Evolutionary conservation across 2,797 vertebrate genomes (phyloP).

Genomic region (Protosalanx chinensis): DNA sequence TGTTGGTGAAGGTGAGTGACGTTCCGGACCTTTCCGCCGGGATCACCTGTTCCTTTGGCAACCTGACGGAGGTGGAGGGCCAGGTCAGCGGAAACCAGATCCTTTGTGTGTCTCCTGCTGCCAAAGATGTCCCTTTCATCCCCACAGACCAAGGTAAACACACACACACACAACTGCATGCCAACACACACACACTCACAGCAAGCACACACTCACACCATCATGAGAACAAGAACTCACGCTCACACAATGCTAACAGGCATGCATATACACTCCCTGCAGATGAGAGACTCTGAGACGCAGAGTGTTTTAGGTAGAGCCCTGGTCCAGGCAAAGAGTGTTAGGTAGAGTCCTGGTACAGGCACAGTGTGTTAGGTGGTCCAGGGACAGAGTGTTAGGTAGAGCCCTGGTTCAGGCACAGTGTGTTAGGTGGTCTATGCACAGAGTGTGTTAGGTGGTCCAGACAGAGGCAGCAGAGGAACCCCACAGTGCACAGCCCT

Average conservation of each 20-base stretch:
- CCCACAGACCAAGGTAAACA: constrained; percentile 87
- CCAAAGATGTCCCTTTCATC: constrained; percentile 90
- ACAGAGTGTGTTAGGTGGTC: too few relatives aligned
- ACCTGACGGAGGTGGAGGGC: constrained; percentile 91
- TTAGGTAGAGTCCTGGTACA: too few relatives aligned
- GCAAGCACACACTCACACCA: neutral
- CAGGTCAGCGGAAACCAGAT: constrained; percentile 86
- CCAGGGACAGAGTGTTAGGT: too few relatives aligned
- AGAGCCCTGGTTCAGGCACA: too few relatives aligned
- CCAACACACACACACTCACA: neutral
- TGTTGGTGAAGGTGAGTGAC: constrained; percentile 87
- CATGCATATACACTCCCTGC: neutral
- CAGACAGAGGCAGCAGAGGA: too few relatives aligned
- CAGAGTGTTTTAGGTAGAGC: too few relatives aligned
- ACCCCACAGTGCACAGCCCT: too few relatives aligned
- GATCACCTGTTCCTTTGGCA: constrained; percentile 91
- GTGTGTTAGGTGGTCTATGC: too few relatives aligned
- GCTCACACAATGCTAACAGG: neutral
- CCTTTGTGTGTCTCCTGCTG: constrained; percentile 87
- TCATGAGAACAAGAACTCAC: neutral
- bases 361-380: too few relatives aligned
- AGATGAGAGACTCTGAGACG: too few relatives aligned
- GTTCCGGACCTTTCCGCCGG: constrained; percentile 89
- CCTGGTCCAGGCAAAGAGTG: too few relatives aligned
- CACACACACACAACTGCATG: neutral